Evolutionary conservation across 2,888 invertebrate genomes (phyloP).

Genomic region (Myopa tessellatipennis): DNA sequence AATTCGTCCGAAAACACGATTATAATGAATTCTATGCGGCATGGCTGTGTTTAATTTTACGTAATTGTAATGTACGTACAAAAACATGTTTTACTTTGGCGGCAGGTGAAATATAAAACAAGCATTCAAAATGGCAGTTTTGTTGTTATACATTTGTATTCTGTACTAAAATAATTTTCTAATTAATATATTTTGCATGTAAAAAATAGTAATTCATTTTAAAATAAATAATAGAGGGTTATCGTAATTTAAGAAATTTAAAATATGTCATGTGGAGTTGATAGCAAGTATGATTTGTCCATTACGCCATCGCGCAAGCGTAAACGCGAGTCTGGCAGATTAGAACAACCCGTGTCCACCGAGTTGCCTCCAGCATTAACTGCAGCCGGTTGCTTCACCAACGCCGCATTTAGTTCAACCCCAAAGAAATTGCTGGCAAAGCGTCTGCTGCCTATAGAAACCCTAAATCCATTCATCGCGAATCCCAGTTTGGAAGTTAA

Average conservation of each 20-base stretch:
- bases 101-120: conserved; percentile 15
- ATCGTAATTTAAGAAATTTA: background rate
- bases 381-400: conserved; percentile 58
- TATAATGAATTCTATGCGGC: background rate
- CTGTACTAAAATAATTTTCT: background rate
- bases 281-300: conserved; percentile 22
- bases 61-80: conserved; percentile 15
- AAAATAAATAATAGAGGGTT: background rate
- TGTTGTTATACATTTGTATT: background rate
- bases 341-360: background rate
- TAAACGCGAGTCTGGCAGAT: conserved; percentile 57
- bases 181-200: background rate
- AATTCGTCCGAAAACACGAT: too few relatives aligned
- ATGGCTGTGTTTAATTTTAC: background rate
- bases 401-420: conserved; percentile 65
- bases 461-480: conserved; percentile 45
- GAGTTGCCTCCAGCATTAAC: background rate
- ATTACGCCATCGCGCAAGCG: conserved; percentile 62
- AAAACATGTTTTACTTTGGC: background rate
- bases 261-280: conserved; percentile 30
- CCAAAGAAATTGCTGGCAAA: conserved; percentile 60
- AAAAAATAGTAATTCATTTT: background rate
- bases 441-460: conserved; percentile 48
- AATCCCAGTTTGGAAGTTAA: conserved; percentile 62
- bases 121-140: conserved; percentile 43